These are phyloP conservation scores for Parnassius apollo DNA, from an alignment of 2,888 invertebrate genomes.

Conservation along the genomic window DNA sequence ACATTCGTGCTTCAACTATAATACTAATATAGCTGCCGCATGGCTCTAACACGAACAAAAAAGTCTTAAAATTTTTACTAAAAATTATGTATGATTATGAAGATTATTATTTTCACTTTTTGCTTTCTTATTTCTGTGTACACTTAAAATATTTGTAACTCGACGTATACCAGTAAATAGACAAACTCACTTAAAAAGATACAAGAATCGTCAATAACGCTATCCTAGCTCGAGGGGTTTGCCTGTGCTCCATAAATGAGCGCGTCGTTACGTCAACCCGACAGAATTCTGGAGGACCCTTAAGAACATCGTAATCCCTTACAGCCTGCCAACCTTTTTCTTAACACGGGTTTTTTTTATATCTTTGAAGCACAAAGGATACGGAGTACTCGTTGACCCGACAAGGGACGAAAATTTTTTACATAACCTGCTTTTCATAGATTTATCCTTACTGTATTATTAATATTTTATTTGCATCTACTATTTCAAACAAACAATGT, in stretches of 20 bases:
- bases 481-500: no score
- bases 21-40: no score
- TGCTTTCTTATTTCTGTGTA: no score
- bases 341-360: not conserved
- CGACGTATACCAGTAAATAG: no score
- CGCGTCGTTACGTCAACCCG: not conserved
- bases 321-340: not conserved
- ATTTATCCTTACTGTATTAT: not conserved
- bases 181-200: not conserved
- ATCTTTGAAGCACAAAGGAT: not conserved
- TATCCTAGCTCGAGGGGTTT: not conserved
- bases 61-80: no score
- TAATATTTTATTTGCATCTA: not conserved
- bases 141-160: no score
- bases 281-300: not conserved
- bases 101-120: no score
- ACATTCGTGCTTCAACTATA: no score
- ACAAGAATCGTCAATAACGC: not conserved
- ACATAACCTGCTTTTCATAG: not conserved
- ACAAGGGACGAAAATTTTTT: not conserved
- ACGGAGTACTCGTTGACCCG: not conserved
- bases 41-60: no score
- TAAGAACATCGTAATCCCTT: conserved; percentile 1
- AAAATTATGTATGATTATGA: no score
- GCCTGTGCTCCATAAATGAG: not conserved